Base-by-base conservation (phyloP, 2,888 invertebrate genomes). In the Epicampocera succincta region DNA sequence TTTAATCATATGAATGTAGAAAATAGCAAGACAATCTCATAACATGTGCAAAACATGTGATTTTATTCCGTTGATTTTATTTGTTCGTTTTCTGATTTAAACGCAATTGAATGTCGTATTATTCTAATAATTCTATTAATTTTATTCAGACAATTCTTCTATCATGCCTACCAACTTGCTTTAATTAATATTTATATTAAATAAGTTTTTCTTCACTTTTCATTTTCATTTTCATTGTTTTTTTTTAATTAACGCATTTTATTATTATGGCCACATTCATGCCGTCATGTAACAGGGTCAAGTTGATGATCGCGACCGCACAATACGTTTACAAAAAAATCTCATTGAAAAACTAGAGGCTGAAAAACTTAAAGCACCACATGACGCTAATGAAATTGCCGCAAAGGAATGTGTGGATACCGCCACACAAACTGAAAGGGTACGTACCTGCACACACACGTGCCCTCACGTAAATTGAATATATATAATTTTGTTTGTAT, bases 381-480 rank as follows among this genome's bases (percentile, higher is more conserved):
- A 58, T 52, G n/a, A 56, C 61, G 42, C 19, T 52, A 46, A 38
- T 66, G 84, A 85, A 73, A 86, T 46, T 60, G 15, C 84, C 76
- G 86, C 86, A 83, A 90, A 89, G 88, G 93, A 94, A 88, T 94
- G 93, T 85, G 94, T 94, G 89, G 96, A 95, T 91, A 95, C 95
- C 85, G 95, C 96, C 87, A 96, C 96, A 87, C 96, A 96, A 92
- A 96, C 96, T 38, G 96, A 96, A 90, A 93, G 96, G 94, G 96
- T 96, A 92, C 89, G 91, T 85, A n/a, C 5, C 1, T 9, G 33
- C 33, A 33, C 9, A 33, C 3, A 33, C 8, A 9, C 33, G 9
- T 5, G n/a, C n/a, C n/a, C n/a, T n/a, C n/a, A n/a, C n/a, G n/a
- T n/a, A n/a, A n/a, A n/a, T n/a, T n/a, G n/a, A n/a, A n/a, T n/a